Conservation (phyloP, 2,888 invertebrate species). For the Alcis repandata region DNA sequence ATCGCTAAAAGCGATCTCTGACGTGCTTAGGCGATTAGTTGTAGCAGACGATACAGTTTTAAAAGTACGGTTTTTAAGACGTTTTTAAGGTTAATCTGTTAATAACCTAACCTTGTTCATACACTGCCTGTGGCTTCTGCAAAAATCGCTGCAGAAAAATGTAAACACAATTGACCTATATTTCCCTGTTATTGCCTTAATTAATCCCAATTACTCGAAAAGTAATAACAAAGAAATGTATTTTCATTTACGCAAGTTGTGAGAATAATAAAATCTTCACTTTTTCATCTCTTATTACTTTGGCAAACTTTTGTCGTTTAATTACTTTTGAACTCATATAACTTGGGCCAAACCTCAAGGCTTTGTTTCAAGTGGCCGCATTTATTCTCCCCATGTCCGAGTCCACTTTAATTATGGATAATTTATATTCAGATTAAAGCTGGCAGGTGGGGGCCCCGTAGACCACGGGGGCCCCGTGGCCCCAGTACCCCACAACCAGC, state of each 20-base stretch:
- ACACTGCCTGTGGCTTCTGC: too few relatives aligned
- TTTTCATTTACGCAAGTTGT: conserved; percentile 13
- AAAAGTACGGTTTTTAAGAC: too few relatives aligned
- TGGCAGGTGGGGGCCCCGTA: conserved; percentile 67
- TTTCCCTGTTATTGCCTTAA: not conserved
- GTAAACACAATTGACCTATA: not conserved
- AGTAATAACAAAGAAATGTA: conserved; percentile 32
- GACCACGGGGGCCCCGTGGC: conserved; percentile 11
- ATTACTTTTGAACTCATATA: conserved; percentile 33
- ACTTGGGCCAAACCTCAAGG: conserved; percentile 58
- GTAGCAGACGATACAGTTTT: too few relatives aligned
- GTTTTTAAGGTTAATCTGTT: too few relatives aligned
- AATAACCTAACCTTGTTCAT: too few relatives aligned
- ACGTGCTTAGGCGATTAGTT: too few relatives aligned
- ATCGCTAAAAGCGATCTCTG: too few relatives aligned
- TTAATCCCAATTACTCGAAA: conserved; percentile 1
- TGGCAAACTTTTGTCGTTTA: conserved; percentile 19
- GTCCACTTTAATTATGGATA: conserved; percentile 85
- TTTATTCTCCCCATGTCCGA: conserved; percentile 84
- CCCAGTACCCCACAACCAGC: not conserved
- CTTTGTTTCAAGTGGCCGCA: conserved; percentile 84
- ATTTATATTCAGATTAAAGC: conserved; percentile 86
- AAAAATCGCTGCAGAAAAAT: not conserved
- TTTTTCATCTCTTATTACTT: conserved; percentile 15
- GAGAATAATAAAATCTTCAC: conserved; percentile 13